phyloP scores from a whole-genome alignment of 2,888 invertebrate genomes.

The Cecidostiba fungosa region DNA sequence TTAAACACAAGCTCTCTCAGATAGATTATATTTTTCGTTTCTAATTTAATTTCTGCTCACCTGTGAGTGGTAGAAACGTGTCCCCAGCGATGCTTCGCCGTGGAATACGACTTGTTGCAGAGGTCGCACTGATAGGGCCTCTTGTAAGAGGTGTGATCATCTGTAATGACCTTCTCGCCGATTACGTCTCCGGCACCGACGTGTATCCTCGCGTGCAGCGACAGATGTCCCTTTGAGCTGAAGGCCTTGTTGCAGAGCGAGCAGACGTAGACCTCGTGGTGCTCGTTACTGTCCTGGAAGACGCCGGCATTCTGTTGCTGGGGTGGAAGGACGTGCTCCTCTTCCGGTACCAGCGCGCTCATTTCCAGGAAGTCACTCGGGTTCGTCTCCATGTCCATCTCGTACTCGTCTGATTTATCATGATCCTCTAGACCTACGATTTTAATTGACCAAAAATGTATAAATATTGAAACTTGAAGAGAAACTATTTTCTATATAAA shows the following conservation, averaged over 20 bases:
- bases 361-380: conserved; percentile 75
- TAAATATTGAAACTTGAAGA: not conserved
- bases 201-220: conserved; percentile 79
- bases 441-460: not conserved
- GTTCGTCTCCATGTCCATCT: conserved; percentile 79
- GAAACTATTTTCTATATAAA: not conserved
- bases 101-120: conserved; percentile 80
- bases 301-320: conserved; percentile 60
- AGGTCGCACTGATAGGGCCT: conserved; percentile 80
- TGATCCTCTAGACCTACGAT: conserved; percentile 66
- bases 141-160: conserved; percentile 79
- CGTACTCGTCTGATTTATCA: conserved; percentile 78
- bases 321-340: conserved; percentile 40
- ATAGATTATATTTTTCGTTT: too few relatives aligned
- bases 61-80: conserved; percentile 80
- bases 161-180: conserved; percentile 79
- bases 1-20: not conserved
- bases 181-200: conserved; percentile 78
- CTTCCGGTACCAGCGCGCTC: conserved; percentile 62
- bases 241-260: conserved; percentile 79
- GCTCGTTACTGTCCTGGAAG: conserved; percentile 71
- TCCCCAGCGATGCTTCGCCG: conserved; percentile 81
- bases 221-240: conserved; percentile 80
- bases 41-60: conserved; percentile 62
- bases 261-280: conserved; percentile 79